Evolutionary conservation across 2,888 invertebrate genomes (phyloP).

Genomic region (Eledona agricola): DNA sequence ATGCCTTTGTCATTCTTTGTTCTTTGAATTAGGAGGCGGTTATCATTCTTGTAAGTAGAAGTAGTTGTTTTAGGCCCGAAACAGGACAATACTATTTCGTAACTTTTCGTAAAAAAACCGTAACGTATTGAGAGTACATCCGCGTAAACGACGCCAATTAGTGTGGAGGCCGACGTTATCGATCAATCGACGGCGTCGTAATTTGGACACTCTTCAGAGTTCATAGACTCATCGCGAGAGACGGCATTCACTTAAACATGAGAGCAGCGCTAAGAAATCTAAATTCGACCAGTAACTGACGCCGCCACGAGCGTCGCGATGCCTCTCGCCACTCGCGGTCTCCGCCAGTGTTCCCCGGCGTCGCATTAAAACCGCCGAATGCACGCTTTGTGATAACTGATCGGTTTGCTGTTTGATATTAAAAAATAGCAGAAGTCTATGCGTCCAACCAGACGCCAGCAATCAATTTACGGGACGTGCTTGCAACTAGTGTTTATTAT

Average conservation of each 20-base stretch:
- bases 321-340: conserved; percentile 39
- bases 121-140: too few relatives aligned
- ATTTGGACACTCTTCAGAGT: conserved; percentile 44
- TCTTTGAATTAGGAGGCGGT: too few relatives aligned
- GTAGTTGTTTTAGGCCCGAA: too few relatives aligned
- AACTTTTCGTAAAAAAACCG: too few relatives aligned
- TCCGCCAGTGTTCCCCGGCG: conserved; percentile 35
- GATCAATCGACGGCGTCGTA: conserved; percentile 28
- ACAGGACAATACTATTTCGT: too few relatives aligned
- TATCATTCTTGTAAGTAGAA: too few relatives aligned
- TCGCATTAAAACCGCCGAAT: conserved; percentile 32
- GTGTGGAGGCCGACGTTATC: conserved; percentile 26
- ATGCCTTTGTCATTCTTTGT: too few relatives aligned
- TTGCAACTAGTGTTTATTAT: conserved; percentile 16
- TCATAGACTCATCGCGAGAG: conserved; percentile 43
- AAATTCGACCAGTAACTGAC: conserved; percentile 45
- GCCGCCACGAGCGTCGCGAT: conserved; percentile 43
- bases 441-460: too few relatives aligned
- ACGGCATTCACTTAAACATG: conserved; percentile 44
- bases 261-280: conserved; percentile 44
- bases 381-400: conserved; percentile 23
- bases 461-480: conserved; percentile 13
- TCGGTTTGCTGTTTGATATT: conserved; percentile 12
- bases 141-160: conserved; percentile 19
- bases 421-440: too few relatives aligned